Base-by-base conservation (phyloP, 23 tunicate genomes). In the Phallusia fumigata region DNA sequence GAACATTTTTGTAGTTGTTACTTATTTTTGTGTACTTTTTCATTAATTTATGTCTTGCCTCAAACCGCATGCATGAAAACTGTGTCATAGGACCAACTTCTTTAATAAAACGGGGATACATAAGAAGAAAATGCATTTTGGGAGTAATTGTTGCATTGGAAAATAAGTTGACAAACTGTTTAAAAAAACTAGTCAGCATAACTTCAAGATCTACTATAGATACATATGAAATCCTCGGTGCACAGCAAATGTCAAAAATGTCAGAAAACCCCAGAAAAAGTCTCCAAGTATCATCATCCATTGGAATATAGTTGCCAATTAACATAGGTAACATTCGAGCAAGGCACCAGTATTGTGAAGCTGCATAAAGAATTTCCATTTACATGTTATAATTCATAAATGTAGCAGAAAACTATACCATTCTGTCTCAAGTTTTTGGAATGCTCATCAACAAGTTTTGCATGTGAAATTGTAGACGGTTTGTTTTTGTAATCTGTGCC, bases 41-140 rank as follows among this genome's bases (percentile, higher is more conserved):
- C 16, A 58, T 8, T 58, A 58, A 58, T 58, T 58, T 58, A 13
- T 58, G 69, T 58, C 13, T 58, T 58, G 69, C 69, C 69, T 58
- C 69, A 58, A 58, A 58, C 69, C 69, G 69, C 69, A 58, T 58
- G 69, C 69, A 58, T 58, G 69, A 58, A 58, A 58, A 58, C 69
- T 58, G 69, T 58, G 69, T 58, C 69, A 58, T 58, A 58, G 69
- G 69, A 58, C 69, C 69, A 58, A 58, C 69, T 13, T 58, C 69
- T 13, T 58, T 58, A 58, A 58, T 58, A 58, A 58, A 58, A 8
- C 69, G 69, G 16, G 69, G 69, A 58, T 21, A 58, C 69, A 58
- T 58, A 22, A 58, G 69, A 58, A 58, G 69, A 58, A 58, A 58
- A 58, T 58, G 69, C 69, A 58, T 58, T 58, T 58, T 58, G 69